A percentile compares a stretch with the other conserved stretches of the same genome.
These are phyloP conservation scores for Polydrusus tereticollis DNA, from an alignment of 2,888 invertebrate genomes.

Conservation along the genomic window DNA sequence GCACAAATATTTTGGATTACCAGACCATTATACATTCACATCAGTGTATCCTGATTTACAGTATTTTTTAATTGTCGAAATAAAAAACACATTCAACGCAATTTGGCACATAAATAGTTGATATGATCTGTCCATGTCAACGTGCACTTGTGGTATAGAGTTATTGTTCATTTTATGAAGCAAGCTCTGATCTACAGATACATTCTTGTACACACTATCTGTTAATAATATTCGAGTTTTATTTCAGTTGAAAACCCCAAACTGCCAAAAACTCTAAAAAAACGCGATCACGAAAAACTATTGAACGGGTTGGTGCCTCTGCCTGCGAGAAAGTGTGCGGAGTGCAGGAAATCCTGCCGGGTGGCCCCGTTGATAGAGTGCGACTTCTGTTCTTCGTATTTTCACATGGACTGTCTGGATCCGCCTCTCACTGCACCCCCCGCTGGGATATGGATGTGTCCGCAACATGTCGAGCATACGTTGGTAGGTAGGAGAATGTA, in stretches of 20 bases:
- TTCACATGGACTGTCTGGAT: conserved; percentile 94
- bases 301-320: conserved; percentile 79
- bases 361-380: conserved; percentile 89
- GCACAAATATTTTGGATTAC: too few relatives aligned
- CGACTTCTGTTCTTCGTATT: conserved; percentile 92
- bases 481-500: conserved; percentile 71
- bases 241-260: conserved; percentile 60
- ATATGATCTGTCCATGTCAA: too few relatives aligned
- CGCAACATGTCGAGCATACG: conserved; percentile 93
- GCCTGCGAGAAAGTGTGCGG: conserved; percentile 87
- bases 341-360: conserved; percentile 87
- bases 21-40: too few relatives aligned
- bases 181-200: too few relatives aligned
- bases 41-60: too few relatives aligned
- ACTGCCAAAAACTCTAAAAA: conserved; percentile 44
- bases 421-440: conserved; percentile 93
- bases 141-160: too few relatives aligned
- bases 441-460: conserved; percentile 96
- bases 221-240: too few relatives aligned
- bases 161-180: too few relatives aligned
- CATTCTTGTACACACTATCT: too few relatives aligned
- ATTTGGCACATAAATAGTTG: too few relatives aligned
- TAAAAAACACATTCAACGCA: too few relatives aligned
- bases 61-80: too few relatives aligned
- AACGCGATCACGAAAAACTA: conserved; percentile 55